Conservation (phyloP, 2,113 vertebrate species). For the Ageneiosus marmoratus region DNA sequence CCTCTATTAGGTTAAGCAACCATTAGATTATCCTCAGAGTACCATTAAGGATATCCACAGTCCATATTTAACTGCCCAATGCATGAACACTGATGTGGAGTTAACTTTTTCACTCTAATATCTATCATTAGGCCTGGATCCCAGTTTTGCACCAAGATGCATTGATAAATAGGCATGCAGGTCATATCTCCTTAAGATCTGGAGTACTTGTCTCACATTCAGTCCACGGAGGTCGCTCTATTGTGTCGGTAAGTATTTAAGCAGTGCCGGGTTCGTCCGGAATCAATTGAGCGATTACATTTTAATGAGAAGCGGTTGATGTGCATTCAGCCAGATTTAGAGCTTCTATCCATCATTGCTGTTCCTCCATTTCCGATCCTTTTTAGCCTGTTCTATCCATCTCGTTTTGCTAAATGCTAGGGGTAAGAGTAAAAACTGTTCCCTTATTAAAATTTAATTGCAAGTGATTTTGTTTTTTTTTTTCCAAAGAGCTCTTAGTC, state of each 20-base stretch:
- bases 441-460: constrained; percentile 79
- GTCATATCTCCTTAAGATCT: background rate
- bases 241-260: constrained; percentile 54
- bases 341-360: constrained; percentile 70
- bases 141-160: background rate
- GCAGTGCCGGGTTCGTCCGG: constrained; percentile 59
- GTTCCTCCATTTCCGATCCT: constrained; percentile 44
- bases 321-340: constrained; percentile 66
- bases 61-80: background rate
- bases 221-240: constrained; percentile 58
- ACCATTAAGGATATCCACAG: background rate
- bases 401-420: constrained; percentile 63
- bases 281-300: constrained; percentile 71
- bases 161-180: background rate
- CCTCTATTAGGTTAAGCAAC: background rate
- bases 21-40: background rate
- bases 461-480: constrained; percentile 65
- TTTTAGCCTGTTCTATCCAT: constrained; percentile 56
- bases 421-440: constrained; percentile 66
- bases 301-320: constrained; percentile 70
- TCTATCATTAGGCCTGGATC: background rate
- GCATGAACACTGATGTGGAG: background rate
- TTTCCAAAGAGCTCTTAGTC: constrained; percentile 49
- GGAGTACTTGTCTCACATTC: constrained; percentile 1
- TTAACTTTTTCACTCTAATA: background rate